phyloP scores from a whole-genome alignment of 2,113 vertebrate species.

The Xiphias gladius region DNA sequence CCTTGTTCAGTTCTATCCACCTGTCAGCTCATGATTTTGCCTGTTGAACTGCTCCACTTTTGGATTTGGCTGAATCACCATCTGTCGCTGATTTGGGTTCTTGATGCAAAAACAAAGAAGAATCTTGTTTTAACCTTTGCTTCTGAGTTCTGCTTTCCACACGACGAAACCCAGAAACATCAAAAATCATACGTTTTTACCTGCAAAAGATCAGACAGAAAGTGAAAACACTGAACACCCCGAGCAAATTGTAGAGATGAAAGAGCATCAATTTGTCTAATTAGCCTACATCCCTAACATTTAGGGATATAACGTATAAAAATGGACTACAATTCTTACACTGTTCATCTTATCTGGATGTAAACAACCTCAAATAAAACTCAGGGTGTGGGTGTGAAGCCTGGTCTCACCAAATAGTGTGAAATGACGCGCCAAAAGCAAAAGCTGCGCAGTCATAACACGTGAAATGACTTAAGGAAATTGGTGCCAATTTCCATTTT shows the following conservation, averaged over 20 bases:
- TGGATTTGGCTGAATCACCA: too few relatives aligned
- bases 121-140: not conserved
- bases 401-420: too few relatives aligned
- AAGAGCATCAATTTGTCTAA: not conserved
- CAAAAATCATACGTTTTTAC: not conserved
- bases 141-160: not conserved
- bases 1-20: not conserved
- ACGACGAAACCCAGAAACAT: too few relatives aligned
- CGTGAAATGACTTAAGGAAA: too few relatives aligned
- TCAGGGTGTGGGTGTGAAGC: too few relatives aligned
- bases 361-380: not conserved
- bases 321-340: not conserved
- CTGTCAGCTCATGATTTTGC: not conserved
- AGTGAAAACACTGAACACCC: not conserved
- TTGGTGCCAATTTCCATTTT: too few relatives aligned
- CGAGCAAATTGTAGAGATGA: not conserved
- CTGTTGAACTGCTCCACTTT: not conserved
- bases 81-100: not conserved
- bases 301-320: not conserved
- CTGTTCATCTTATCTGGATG: not conserved
- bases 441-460: too few relatives aligned
- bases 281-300: not conserved
- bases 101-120: not conserved
- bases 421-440: too few relatives aligned
- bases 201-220: not conserved